A percentile compares a stretch with the other conserved stretches of the same genome.
These are phyloP conservation scores for Cristatella mucedo DNA, from an alignment of 2,888 invertebrate species.

Conservation along the genomic window DNA sequence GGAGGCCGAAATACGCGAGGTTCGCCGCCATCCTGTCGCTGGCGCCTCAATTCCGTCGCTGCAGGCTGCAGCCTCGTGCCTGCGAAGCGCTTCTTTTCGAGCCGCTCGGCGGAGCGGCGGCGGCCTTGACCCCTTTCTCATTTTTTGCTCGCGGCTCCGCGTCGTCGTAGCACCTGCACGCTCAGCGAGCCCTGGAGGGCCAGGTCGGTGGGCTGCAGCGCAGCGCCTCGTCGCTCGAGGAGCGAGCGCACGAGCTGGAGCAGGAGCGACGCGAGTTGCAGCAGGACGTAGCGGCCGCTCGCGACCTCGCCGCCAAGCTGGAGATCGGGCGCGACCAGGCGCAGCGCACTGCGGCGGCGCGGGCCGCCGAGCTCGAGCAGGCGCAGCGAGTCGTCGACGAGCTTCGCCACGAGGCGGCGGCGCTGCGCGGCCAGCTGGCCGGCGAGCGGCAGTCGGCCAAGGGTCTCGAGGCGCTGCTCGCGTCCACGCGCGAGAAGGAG, in stretches of 20 bases:
- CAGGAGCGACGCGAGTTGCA: slow-evolving; percentile 32
- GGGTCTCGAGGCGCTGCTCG: slow-evolving; percentile 33
- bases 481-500: slow-evolving; percentile 36
- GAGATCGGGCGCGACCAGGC: slow-evolving; percentile 34
- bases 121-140: too few species aligned
- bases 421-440: slow-evolving; percentile 17
- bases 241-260: slow-evolving; percentile 23
- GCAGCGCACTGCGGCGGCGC: slow-evolving; percentile 31
- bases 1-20: slow-evolving; percentile 31
- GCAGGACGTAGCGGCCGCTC: slow-evolving; percentile 30
- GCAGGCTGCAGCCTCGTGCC: too few species aligned
- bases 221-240: slow-evolving; percentile 30
- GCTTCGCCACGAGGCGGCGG: slow-evolving; percentile 9
- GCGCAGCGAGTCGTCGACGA: slow-evolving; percentile 16
- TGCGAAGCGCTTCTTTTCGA: too few species aligned
- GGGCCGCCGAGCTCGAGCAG: slow-evolving; percentile 34
- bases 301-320: slow-evolving; percentile 33
- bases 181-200: slow-evolving; percentile 29
- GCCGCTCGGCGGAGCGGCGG: too few species aligned
- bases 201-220: slow-evolving; percentile 32
- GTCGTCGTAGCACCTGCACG: slow-evolving; percentile 22
- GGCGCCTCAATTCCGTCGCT: too few species aligned
- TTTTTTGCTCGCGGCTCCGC: too few species aligned
- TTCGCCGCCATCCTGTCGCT: slow-evolving; percentile 13
- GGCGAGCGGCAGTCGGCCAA: slow-evolving; percentile 24